phyloP scores from a whole-genome alignment of 2,113 vertebrate species.

The Plestiodon gilberti region DNA sequence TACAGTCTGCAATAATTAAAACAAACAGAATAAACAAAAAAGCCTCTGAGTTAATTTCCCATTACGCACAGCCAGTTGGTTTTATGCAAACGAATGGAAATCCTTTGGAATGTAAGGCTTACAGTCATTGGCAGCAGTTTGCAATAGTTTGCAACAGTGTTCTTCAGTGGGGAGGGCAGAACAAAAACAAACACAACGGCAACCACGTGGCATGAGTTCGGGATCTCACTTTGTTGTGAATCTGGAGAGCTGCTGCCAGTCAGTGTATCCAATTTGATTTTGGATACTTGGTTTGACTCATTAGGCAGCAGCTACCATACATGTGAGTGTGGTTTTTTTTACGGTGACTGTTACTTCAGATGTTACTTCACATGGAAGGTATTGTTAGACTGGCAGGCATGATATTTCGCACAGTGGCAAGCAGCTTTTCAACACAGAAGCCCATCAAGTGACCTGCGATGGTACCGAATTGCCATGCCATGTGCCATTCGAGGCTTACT shows the following conservation, averaged over 20 bases:
- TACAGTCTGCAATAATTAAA: conserved; percentile 68
- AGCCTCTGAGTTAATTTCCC: conserved; percentile 62
- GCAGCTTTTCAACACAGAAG: background rate
- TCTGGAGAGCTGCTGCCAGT: too few relatives aligned
- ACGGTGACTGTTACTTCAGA: background rate
- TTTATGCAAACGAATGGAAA: conserved; percentile 67
- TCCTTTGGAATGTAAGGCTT: conserved; percentile 53
- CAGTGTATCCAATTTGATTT: too few relatives aligned
- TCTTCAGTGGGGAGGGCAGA: background rate
- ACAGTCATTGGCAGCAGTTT: conserved; percentile 17
- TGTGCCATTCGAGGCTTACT: background rate
- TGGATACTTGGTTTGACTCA: too few relatives aligned
- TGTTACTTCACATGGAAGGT: background rate
- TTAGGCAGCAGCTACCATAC: background rate
- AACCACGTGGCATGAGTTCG: background rate
- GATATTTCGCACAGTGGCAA: background rate
- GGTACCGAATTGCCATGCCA: background rate
- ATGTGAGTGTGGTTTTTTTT: background rate
- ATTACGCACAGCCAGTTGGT: conserved; percentile 57
- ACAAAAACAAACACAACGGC: too few relatives aligned
- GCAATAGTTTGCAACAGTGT: conserved; percentile 4
- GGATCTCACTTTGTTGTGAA: background rate
- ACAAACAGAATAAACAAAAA: conserved; percentile 58
- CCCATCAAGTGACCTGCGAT: background rate
- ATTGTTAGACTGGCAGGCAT: background rate